Percentiles rank a stretch among this genome's conserved stretches.
These are phyloP conservation scores for Anguilla anguilla DNA, from an alignment of 2,797 vertebrate genomes.

Conservation along the genomic window DNA sequence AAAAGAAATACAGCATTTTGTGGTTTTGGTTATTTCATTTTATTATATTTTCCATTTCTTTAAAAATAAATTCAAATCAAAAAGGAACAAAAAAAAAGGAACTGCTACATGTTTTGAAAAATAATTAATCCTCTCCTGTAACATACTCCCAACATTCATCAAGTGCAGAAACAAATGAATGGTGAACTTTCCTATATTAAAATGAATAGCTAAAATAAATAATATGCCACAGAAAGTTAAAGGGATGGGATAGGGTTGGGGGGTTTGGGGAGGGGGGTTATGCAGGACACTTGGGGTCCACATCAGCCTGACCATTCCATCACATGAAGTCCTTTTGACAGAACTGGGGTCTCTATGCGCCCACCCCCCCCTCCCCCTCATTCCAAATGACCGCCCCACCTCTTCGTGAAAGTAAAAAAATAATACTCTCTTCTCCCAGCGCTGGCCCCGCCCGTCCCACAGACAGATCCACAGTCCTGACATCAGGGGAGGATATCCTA, in stretches of 20 bases:
- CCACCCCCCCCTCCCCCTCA: neutral
- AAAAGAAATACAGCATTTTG: neutral
- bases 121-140: conserved; percentile 21
- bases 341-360: conserved; percentile 12
- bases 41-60: conserved; percentile 36
- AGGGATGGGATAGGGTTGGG: neutral
- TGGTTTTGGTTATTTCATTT: conserved; percentile 27
- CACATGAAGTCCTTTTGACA: neutral
- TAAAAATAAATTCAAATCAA: conserved; percentile 43
- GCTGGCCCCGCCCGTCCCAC: conserved; percentile 39
- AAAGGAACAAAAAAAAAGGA: conserved; percentile 36
- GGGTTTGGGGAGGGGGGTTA: neutral
- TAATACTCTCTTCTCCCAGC: conserved; percentile 17
- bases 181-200: conserved; percentile 35
- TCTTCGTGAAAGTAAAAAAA: conserved; percentile 22
- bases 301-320: neutral
- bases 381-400: conserved; percentile 4
- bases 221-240: conserved; percentile 27
- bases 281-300: conserved; percentile 25
- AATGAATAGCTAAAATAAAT: conserved; percentile 42
- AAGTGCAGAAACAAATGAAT: conserved; percentile 30
- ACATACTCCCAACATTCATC: conserved; percentile 30
- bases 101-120: conserved; percentile 51
- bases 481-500: conserved; percentile 12
- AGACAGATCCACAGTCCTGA: conserved; percentile 35